Conservation (phyloP, 2,113 vertebrate species). For the Thamnophis sirtalis region DNA sequence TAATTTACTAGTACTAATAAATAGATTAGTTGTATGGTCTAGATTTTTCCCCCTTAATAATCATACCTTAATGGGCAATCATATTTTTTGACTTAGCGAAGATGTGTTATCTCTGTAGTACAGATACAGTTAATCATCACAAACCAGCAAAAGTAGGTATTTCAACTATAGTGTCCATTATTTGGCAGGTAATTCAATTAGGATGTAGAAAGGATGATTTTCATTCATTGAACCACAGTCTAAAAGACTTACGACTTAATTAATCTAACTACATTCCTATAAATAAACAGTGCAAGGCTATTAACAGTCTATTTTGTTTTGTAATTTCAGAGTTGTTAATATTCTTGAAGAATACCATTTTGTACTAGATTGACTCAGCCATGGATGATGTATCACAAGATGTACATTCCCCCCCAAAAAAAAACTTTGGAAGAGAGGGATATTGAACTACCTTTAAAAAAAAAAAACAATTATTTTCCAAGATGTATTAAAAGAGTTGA, state of each 20-base stretch:
- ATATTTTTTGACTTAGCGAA: slow-evolving; percentile 35
- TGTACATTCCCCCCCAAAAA: neutral
- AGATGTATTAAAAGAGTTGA: neutral
- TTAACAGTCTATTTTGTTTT: neutral
- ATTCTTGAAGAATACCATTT: neutral
- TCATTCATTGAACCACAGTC: neutral
- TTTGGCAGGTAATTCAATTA: slow-evolving; percentile 39
- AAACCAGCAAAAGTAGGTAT: slow-evolving; percentile 40
- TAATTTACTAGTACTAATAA: too few species aligned
- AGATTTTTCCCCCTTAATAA: slow-evolving; percentile 50
- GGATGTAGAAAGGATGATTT: neutral
- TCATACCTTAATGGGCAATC: slow-evolving; percentile 51
- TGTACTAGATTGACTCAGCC: neutral
- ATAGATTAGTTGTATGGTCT: slow-evolving; percentile 61
- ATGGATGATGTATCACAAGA: neutral
- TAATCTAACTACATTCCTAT: slow-evolving; percentile 11
- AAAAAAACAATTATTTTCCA: neutral
- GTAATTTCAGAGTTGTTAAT: slow-evolving; percentile 11
- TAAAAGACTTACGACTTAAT: slow-evolving; percentile 26
- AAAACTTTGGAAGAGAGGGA: neutral
- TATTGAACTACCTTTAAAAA: neutral
- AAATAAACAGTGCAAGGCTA: neutral
- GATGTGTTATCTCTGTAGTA: slow-evolving; percentile 50
- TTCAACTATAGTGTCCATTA: slow-evolving; percentile 13
- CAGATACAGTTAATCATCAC: slow-evolving; percentile 16